A percentile compares a stretch with the other conserved stretches of the same genome.
These are phyloP conservation scores for Ptyas mucosa DNA, from an alignment of 2,113 vertebrate genomes.

Conservation along the genomic window DNA sequence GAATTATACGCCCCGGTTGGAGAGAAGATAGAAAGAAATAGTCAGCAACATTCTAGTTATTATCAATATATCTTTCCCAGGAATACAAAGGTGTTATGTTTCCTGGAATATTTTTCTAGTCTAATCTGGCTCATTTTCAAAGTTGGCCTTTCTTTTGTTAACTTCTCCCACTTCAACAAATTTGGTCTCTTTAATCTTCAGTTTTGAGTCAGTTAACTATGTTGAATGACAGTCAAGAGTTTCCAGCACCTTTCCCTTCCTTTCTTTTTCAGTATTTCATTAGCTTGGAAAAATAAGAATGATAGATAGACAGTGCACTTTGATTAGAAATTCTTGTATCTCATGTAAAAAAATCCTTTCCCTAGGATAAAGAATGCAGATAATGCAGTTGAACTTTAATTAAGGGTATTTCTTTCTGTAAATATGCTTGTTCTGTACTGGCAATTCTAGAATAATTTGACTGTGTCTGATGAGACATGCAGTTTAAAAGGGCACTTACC, in stretches of 20 bases:
- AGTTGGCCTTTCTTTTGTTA: not conserved
- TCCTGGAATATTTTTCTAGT: not conserved
- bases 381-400: not conserved
- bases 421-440: not conserved
- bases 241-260: not conserved
- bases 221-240: not conserved
- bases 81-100: not conserved
- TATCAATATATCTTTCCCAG: not conserved
- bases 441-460: not conserved
- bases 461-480: not conserved
- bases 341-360: not conserved
- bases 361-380: not conserved
- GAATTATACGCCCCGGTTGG: not conserved
- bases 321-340: not conserved
- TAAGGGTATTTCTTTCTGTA: not conserved
- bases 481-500: not conserved
- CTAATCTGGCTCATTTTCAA: not conserved
- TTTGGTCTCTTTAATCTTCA: not conserved
- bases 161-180: not conserved
- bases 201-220: not conserved
- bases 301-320: not conserved
- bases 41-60: not conserved
- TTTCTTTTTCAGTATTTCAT: not conserved
- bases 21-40: not conserved
- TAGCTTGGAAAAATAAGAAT: not conserved